Evolutionary conservation across 2,797 vertebrate genomes (phyloP), one percentile per base, ranked within the genome.

Genomic region (Anguilla obscura): DNA sequence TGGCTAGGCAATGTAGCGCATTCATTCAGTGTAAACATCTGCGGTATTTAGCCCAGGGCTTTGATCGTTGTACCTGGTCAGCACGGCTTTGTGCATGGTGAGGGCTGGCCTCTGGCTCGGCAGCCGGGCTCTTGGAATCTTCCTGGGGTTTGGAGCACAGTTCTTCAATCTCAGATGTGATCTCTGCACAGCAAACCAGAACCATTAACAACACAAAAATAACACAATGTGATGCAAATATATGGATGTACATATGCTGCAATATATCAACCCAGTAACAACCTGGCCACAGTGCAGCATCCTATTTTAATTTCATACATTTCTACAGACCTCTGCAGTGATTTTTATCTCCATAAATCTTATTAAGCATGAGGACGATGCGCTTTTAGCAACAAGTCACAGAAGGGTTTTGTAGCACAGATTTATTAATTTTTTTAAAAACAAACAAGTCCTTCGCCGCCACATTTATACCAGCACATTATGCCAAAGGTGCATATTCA

Each of bases 121-220:
- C 87, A 0, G 93, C 90, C 6, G 95, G 92, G 8, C 96, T 97
- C 88, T 93, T 97, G 82, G 96, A 93, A 85, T 98, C 98, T 7
- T 98, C 97, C 0, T 98, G 97, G 0, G 98, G 97, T 91, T 97
- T 99, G 79, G 96, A 97, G 91, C 97, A 99, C 87, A 99, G 96
- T 21, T 97, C 96, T 88, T 99, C 99, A 0, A 97, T 98, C 94
- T 98, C 97, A 9, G 98, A 97, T 30, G 98, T 99, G 91, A 99
- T 99, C 94, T 99, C 99, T 99, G 93, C 33, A 40, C 90, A 90
- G 63, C 54, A 86, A 58, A 90, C 45, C 18, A 24, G 21, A 48
- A n/a, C 40, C 21, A 50, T 82, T 82, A 54, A 88, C 84, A 10
- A 50, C 27, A 21, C 74, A 48, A 2, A 40, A 71, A 85, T 93